Base-by-base conservation (phyloP, 2,888 invertebrate genomes). In the Drosophila mayaguana region DNA sequence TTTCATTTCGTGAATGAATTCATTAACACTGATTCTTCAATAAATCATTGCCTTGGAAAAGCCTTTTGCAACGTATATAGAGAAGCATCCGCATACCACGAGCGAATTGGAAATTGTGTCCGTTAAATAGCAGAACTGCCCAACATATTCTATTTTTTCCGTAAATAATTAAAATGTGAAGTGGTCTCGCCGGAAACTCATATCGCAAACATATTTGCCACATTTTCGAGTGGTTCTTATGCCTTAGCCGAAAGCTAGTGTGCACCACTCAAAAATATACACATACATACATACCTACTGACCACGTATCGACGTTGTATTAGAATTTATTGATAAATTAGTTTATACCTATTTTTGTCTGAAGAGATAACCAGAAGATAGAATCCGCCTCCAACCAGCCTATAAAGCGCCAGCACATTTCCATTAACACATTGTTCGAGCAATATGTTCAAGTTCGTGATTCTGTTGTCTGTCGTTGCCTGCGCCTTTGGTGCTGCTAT, bases 401-500 rank as follows among this genome's bases (percentile, higher is more conserved):
- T 54, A 54, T 54, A 54, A 54, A 54, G 40, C n/a, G 3, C 40
- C n/a, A 40, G 25, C 25, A n/a, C 4, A 18, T 18, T 25, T n/a
- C 25, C 18, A 54, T 25, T 22, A 40, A 20, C 16, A 40, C 40
- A 54, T 40, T 18, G 25, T 40, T 8, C 28, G 40, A 54, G 25
- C 54, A 54, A 54, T 18, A 54, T 54, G 54, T 54, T 54, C 25
- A 90, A 86, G 78, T 73, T 89, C 55, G 81, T 83, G 68, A 87
- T 87, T 51, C 73, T 90, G 56, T 75, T 81, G 63, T 78, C 83
- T 11, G 66, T 73, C 5, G 63, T 76, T 43, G 76, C 78, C 59
- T 81, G 78, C 69, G 84, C 80, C 43, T 70, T 85, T 22, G 89
- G 83, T 12, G 87, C 82, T 50, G 65, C 78, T 34, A 14, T 88